phyloP scores from a whole-genome alignment of 2,113 vertebrate species.

The Pelodiscus sinensis region DNA sequence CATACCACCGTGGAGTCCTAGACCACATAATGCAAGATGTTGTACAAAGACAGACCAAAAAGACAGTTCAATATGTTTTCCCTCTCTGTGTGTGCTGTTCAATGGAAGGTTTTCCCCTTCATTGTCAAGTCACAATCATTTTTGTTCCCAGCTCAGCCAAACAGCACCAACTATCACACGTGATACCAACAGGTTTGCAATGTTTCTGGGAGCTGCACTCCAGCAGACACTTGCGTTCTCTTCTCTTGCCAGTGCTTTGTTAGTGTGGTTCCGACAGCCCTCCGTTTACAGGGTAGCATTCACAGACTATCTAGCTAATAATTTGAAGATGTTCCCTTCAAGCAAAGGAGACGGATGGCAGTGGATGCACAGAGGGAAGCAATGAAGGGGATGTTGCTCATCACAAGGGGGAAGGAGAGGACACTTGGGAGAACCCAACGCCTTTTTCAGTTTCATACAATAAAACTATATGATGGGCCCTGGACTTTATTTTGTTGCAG shows the following conservation, averaged over 20 bases:
- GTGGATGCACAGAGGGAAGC: not conserved
- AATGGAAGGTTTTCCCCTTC: not conserved
- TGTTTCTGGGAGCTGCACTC: constrained; percentile 11
- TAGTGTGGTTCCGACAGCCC: not conserved
- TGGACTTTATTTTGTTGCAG: not conserved
- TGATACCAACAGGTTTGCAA: not conserved
- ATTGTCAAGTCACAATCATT: constrained; percentile 52
- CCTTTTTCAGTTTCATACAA: not conserved
- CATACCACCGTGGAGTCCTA: not conserved
- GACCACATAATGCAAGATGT: not conserved
- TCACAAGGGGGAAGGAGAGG: not conserved
- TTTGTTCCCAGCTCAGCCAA: constrained; percentile 47
- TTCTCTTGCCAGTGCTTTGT: rapidly evolving
- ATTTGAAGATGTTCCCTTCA: not conserved
- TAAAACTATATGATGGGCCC: not conserved
- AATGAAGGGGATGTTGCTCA: not conserved
- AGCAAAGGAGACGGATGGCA: not conserved
- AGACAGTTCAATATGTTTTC: not conserved
- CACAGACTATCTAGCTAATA: not conserved
- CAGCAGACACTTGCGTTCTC: not conserved
- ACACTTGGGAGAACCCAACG: not conserved
- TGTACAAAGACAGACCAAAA: not conserved
- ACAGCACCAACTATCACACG: constrained; percentile 16
- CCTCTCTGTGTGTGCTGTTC: rapidly evolving
- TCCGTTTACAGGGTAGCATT: rapidly evolving